These are phyloP conservation scores for Merops nubicus DNA, from an alignment of 2,113 vertebrate species.

Conservation along the genomic window DNA sequence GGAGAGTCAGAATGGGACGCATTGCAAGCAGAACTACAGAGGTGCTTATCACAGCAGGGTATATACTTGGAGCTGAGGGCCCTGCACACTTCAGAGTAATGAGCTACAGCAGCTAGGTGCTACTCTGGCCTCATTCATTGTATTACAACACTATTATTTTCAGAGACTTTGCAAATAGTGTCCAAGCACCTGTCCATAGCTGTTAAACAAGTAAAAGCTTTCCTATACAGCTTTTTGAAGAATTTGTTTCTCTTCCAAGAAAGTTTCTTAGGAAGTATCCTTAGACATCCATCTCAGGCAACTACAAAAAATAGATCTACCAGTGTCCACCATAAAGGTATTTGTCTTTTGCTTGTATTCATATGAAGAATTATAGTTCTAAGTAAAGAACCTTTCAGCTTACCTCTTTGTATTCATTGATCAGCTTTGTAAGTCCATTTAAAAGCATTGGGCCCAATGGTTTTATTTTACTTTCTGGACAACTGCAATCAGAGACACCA, in stretches of 20 bases:
- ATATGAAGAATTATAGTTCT: background rate
- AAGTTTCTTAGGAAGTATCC: background rate
- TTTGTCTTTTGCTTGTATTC: background rate
- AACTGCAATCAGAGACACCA: conserved; percentile 77
- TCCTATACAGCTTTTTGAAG: background rate
- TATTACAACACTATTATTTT: background rate
- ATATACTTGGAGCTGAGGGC: fast-evolving
- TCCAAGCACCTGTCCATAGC: background rate
- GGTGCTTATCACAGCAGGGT: background rate
- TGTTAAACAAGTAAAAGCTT: background rate
- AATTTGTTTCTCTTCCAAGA: background rate
- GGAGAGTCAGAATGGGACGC: background rate
- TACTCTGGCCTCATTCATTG: background rate
- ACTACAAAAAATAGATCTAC: background rate
- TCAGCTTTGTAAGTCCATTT: conserved; percentile 98
- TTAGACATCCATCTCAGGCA: background rate
- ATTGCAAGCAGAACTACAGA: background rate
- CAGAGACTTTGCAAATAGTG: background rate
- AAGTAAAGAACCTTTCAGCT: conserved; percentile 48
- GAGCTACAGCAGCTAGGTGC: background rate
- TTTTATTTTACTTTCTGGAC: conserved; percentile 94
- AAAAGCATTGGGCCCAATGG: conserved; percentile 97
- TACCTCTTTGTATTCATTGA: conserved; percentile 99
- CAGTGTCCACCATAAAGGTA: background rate
- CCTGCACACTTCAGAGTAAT: background rate